Conservation (phyloP, 2,113 vertebrate genomes). For the Tylochromis polylepis region DNA sequence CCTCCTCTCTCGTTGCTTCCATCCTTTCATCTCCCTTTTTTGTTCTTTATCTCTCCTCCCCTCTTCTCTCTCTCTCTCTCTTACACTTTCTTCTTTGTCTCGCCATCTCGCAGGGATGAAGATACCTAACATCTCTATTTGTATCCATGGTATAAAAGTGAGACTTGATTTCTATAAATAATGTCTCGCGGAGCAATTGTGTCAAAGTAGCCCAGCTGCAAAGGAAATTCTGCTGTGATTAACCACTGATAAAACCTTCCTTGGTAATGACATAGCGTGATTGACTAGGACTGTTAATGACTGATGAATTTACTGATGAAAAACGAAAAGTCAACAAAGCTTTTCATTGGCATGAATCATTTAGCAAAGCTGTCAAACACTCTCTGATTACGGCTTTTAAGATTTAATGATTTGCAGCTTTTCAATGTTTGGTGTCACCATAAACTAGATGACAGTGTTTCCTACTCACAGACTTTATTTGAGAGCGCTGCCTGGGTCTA, state of each 20-base stretch:
- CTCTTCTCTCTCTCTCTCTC: background rate
- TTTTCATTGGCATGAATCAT: background rate
- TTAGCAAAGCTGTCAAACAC: background rate
- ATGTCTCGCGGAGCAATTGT: background rate
- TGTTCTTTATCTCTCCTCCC: background rate
- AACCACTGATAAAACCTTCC: background rate
- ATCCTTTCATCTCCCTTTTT: conserved; percentile 32
- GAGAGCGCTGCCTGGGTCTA: rapidly evolving
- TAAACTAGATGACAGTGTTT: background rate
- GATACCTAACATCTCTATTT: background rate
- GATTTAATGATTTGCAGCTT: background rate
- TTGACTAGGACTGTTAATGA: background rate
- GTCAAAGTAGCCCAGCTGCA: background rate
- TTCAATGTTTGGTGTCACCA: background rate
- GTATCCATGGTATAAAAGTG: background rate
- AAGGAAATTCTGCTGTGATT: background rate
- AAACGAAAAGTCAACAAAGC: background rate
- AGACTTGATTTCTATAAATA: conserved; percentile 1
- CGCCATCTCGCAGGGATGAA: background rate
- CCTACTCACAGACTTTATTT: background rate
- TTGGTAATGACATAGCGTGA: background rate
- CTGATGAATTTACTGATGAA: background rate
- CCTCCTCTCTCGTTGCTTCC: conserved; percentile 2
- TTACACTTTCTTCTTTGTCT: background rate
- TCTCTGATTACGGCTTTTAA: background rate